These are phyloP conservation scores for Melanotaenia trifasciata DNA, from an alignment of 2,797 vertebrate genomes.

Conservation along the genomic window DNA sequence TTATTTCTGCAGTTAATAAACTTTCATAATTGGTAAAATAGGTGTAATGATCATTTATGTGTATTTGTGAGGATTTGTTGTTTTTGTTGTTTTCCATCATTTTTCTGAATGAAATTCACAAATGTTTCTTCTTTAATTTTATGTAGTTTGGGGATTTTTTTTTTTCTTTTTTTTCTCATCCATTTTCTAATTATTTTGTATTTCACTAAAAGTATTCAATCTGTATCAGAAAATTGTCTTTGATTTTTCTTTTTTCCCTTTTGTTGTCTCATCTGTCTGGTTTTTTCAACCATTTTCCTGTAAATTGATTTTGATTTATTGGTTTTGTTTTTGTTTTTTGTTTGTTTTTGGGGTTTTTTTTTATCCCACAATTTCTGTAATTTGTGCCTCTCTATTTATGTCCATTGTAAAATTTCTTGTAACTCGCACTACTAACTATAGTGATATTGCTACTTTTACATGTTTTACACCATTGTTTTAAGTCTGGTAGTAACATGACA, in stretches of 20 bases:
- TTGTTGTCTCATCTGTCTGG: conserved; percentile 8
- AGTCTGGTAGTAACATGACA: conserved; percentile 15
- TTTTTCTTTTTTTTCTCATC: background rate
- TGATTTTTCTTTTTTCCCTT: background rate
- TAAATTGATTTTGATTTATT: background rate
- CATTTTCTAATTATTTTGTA: conserved; percentile 21
- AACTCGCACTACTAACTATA: conserved; percentile 49
- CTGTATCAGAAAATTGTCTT: conserved; percentile 17
- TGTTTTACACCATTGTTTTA: conserved; percentile 47
- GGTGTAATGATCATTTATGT: conserved; percentile 43
- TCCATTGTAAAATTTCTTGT: conserved; percentile 27
- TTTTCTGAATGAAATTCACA: conserved; percentile 36
- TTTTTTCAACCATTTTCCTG: background rate
- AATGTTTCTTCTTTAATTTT: conserved; percentile 25
- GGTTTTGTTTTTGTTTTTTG: conserved; percentile 4
- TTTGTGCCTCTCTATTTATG: conserved; percentile 69
- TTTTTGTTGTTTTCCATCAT: conserved; percentile 30
- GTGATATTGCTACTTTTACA: conserved; percentile 61
- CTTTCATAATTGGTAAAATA: conserved; percentile 34
- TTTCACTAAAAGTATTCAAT: conserved; percentile 24
- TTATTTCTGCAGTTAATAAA: conserved; percentile 29
- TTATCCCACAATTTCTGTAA: conserved; percentile 46
- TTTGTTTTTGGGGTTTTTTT: conserved; percentile 22
- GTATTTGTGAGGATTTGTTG: conserved; percentile 19
- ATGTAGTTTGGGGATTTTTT: background rate